Conservation (phyloP, 2,113 vertebrate species). For the Gymnobelideus leadbeateri region DNA sequence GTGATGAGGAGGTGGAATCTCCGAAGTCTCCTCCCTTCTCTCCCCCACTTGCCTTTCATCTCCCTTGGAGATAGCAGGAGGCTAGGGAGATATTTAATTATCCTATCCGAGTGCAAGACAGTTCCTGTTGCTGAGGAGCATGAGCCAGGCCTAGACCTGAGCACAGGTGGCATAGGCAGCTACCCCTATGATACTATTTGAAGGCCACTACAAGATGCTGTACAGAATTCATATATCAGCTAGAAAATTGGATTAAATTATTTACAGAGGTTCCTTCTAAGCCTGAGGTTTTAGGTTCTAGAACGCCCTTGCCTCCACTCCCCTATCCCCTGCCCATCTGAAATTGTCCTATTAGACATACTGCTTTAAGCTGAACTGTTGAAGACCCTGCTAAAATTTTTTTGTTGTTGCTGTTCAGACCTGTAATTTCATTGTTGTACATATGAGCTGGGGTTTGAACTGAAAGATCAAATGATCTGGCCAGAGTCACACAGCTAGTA, state of each 20-base stretch:
- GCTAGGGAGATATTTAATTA: neutral
- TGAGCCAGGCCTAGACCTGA: neutral
- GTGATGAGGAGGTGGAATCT: slow-evolving; percentile 4
- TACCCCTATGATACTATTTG: neutral
- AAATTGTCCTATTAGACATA: neutral
- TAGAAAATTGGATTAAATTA: neutral
- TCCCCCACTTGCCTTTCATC: neutral
- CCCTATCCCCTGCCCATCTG: no score
- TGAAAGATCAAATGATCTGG: neutral
- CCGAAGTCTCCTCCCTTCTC: neutral
- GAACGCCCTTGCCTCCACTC: neutral
- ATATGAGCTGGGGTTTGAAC: neutral
- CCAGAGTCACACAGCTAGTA: neutral
- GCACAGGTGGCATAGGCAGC: neutral
- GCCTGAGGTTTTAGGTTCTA: neutral
- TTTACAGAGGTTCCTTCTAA: neutral
- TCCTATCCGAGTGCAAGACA: neutral
- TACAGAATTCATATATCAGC: neutral
- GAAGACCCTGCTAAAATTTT: rapidly evolving
- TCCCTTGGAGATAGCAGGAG: slow-evolving; percentile 34
- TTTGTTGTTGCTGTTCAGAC: neutral
- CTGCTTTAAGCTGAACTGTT: neutral
- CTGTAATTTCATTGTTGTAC: neutral
- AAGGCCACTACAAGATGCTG: neutral
- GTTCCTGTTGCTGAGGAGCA: neutral